A percentile compares a stretch with the other conserved stretches of the same genome.
Conservation (phyloP, 2,797 vertebrate species). For the Acipenser oxyrinchus region DNA sequence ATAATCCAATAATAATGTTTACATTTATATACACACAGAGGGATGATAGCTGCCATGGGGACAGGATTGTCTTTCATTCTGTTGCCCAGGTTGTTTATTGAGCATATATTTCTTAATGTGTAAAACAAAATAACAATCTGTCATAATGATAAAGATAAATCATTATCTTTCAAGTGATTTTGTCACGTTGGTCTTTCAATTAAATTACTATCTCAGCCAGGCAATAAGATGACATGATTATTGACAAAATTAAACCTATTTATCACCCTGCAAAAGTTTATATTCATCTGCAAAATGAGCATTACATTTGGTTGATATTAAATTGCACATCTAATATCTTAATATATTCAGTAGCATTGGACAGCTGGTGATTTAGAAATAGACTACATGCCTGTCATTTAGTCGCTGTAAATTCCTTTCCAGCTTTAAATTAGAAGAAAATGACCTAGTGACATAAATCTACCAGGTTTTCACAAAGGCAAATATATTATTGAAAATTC, state of each 20-base stretch:
- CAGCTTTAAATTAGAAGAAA: neutral
- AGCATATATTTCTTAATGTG: slow-evolving; percentile 39
- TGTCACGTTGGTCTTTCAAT: slow-evolving; percentile 31
- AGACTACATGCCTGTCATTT: slow-evolving; percentile 3
- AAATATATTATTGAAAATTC: no score
- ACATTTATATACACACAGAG: slow-evolving; percentile 37
- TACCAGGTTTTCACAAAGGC: slow-evolving; percentile 1
- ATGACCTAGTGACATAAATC: no score
- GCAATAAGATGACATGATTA: slow-evolving; percentile 41
- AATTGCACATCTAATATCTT: neutral
- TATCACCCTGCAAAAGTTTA: slow-evolving; percentile 35
- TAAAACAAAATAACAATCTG: slow-evolving; percentile 53
- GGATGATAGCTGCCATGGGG: slow-evolving; percentile 48
- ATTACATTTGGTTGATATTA: slow-evolving; percentile 15
- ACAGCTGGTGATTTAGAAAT: slow-evolving; percentile 9
- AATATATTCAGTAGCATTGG: slow-evolving; percentile 1
- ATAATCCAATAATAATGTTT: slow-evolving; percentile 49
- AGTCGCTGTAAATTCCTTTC: slow-evolving; percentile 2
- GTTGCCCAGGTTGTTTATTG: slow-evolving; percentile 10
- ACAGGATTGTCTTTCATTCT: slow-evolving; percentile 42
- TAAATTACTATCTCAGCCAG: slow-evolving; percentile 46
- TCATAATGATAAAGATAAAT: slow-evolving; percentile 48
- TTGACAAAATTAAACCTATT: slow-evolving; percentile 50
- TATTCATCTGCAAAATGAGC: slow-evolving; percentile 14
- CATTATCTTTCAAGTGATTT: slow-evolving; percentile 38